phyloP scores from a whole-genome alignment of 2,797 vertebrate species.

The Alectoris magna region DNA sequence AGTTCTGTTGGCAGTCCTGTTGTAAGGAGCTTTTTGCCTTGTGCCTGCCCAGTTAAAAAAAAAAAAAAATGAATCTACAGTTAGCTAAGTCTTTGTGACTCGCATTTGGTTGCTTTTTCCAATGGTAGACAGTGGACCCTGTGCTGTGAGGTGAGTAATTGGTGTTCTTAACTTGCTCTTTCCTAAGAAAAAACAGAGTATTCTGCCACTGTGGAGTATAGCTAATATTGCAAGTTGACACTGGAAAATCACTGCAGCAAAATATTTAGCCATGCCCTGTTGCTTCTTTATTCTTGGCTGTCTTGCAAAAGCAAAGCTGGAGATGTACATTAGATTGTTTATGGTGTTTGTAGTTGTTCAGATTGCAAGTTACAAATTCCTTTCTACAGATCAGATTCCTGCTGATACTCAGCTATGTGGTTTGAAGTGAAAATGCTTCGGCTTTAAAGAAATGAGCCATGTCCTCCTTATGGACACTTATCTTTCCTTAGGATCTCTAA shows the following conservation, averaged over 20 bases:
- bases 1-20: background rate
- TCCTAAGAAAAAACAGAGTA: background rate
- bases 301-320: background rate
- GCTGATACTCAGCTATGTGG: background rate
- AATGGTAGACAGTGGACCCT: background rate
- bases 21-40: background rate
- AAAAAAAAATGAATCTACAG: background rate
- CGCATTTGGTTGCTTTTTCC: background rate
- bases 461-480: background rate
- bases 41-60: background rate
- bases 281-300: background rate
- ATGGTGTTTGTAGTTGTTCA: background rate
- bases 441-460: background rate
- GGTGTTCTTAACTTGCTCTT: background rate
- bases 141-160: background rate
- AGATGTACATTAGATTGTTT: background rate
- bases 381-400: background rate
- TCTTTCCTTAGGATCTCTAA: background rate
- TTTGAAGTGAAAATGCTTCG: background rate
- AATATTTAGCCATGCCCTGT: background rate
- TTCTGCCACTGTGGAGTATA: background rate
- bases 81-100: background rate
- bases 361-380: background rate
- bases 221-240: background rate
- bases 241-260: background rate